These are phyloP conservation scores for Leptinotarsa undecemlineata DNA, from an alignment of 1,140 invertebrate species.

Conservation along the genomic window DNA sequence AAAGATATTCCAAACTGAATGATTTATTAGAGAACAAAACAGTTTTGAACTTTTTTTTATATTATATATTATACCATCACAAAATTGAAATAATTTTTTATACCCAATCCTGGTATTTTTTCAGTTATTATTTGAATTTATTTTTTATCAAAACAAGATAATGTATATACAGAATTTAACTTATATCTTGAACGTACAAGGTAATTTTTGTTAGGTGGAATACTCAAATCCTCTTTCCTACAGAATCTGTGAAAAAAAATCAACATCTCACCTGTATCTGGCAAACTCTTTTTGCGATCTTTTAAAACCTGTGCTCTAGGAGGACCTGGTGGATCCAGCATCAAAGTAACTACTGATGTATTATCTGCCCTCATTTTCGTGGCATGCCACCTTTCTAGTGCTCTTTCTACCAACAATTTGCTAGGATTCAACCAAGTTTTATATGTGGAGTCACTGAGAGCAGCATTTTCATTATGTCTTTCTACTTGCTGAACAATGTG, in stretches of 20 bases:
- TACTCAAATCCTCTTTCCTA: background rate
- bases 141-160: no score
- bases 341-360: constrained; percentile 90
- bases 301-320: constrained; percentile 68
- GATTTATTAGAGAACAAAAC: no score
- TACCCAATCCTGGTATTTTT: no score
- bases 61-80: no score
- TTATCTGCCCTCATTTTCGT: constrained; percentile 91
- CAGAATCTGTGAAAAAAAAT: background rate
- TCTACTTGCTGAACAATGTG: constrained; percentile 79
- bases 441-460: constrained; percentile 49
- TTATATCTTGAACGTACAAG: no score
- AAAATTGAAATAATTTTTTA: no score
- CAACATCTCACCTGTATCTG: constrained; percentile 36
- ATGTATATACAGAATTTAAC: no score
- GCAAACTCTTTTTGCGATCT: constrained; percentile 52
- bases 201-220: no score
- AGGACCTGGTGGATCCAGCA: constrained; percentile 89
- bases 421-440: constrained; percentile 85
- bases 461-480: constrained; percentile 74
- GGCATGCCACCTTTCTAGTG: constrained; percentile 75
- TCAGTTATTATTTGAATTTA: no score
- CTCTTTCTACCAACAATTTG: constrained; percentile 85
- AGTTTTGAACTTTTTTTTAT: no score
- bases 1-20: no score